Evolutionary conservation across 1,140 invertebrate genomes (phyloP).

Genomic region (Rhagoletis pomonella): DNA sequence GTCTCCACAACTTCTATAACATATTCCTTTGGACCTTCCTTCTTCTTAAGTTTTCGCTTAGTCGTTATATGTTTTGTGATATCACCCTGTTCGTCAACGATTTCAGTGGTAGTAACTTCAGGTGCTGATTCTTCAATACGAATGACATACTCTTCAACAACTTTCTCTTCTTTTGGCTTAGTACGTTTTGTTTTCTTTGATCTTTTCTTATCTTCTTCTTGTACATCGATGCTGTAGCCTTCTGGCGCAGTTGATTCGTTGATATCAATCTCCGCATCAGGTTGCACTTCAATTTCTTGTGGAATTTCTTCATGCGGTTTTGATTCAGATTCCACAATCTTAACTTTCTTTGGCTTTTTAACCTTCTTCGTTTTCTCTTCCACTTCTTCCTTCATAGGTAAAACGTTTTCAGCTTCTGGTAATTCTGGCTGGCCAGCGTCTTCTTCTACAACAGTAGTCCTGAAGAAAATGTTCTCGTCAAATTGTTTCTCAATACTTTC

Average conservation of each 20-base stretch:
- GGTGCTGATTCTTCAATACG: constrained; percentile 71
- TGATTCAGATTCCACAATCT: constrained; percentile 55
- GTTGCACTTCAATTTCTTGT: constrained; percentile 58
- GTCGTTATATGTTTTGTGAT: constrained; percentile 70
- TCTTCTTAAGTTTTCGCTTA: constrained; percentile 68
- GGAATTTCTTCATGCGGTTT: not conserved
- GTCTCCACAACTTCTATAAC: constrained; percentile 74
- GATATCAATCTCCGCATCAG: constrained; percentile 58
- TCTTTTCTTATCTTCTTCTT: constrained; percentile 56
- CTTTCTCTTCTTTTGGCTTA: constrained; percentile 43
- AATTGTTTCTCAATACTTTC: constrained; percentile 61
- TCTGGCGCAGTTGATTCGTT: constrained; percentile 40
- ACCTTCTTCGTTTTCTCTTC: constrained; percentile 70
- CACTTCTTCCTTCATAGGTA: constrained; percentile 54
- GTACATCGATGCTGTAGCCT: constrained; percentile 58
- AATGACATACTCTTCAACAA: constrained; percentile 61
- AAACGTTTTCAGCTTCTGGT: constrained; percentile 54
- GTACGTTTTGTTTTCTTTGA: constrained; percentile 67
- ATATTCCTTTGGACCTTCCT: constrained; percentile 72
- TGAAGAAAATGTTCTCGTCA: constrained; percentile 58
- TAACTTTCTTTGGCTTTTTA: constrained; percentile 67
- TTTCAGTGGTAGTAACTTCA: constrained; percentile 66
- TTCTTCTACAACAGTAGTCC: constrained; percentile 64
- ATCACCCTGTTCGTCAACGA: constrained; percentile 73
- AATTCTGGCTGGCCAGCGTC: not conserved